These are phyloP conservation scores for Litocranius walleri DNA, from an alignment of 2,113 vertebrate species.

Conservation along the genomic window DNA sequence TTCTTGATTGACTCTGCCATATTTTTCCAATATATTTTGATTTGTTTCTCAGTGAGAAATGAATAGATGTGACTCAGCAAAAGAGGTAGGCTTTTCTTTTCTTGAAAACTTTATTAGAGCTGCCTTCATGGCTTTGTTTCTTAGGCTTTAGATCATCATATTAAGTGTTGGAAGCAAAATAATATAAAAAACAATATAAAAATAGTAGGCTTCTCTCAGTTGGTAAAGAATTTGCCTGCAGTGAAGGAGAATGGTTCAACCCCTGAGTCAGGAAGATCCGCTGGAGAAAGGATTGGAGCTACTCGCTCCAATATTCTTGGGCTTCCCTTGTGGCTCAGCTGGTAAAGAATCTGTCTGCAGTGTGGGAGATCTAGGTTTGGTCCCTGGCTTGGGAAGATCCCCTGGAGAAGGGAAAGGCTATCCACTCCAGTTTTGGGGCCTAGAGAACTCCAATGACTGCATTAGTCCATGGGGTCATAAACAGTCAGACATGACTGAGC, in stretches of 20 bases:
- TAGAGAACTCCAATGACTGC: neutral
- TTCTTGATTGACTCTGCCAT: neutral
- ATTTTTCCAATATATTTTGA: neutral
- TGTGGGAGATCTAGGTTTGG: neutral
- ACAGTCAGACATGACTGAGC: neutral
- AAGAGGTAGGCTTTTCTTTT: neutral
- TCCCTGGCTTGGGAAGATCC: neutral
- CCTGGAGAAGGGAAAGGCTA: neutral
- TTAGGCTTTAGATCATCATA: neutral
- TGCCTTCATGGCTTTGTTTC: neutral
- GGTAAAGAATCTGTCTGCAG: neutral
- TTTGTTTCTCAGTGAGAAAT: neutral
- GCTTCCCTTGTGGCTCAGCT: neutral
- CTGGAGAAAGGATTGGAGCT: neutral
- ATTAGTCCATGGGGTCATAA: neutral
- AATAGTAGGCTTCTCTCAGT: neutral
- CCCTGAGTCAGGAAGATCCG: neutral
- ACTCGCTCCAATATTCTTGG: neutral
- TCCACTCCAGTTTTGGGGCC: neutral
- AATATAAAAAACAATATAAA: neutral
- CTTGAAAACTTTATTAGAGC: neutral
- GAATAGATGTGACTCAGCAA: neutral
- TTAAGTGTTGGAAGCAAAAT: neutral
- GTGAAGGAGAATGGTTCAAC: neutral
- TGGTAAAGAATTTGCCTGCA: neutral